Conservation (phyloP, 2,113 vertebrate genomes). For the Phrynosoma blainvillii region DNA sequence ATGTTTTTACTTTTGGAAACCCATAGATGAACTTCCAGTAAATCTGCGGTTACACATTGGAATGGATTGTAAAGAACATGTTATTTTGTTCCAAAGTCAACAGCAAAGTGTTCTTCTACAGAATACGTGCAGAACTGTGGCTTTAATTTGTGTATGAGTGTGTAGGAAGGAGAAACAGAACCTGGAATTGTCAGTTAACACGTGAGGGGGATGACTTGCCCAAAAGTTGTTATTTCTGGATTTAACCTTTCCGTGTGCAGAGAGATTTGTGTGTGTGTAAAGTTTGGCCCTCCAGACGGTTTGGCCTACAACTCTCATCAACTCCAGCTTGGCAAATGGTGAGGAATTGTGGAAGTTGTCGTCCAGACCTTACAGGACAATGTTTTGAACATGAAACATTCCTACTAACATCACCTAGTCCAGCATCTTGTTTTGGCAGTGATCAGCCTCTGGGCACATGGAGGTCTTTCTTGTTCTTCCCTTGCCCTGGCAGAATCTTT, state of each 20-base stretch:
- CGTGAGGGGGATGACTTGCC: neutral
- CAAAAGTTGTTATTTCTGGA: neutral
- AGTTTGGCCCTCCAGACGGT: neutral
- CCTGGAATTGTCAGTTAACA: neutral
- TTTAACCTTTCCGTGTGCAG: neutral
- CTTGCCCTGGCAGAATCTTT: neutral
- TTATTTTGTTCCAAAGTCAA: constrained; percentile 9
- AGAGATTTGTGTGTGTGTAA: neutral
- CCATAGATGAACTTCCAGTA: constrained; percentile 32
- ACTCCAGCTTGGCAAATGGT: neutral
- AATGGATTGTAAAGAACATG: constrained; percentile 21
- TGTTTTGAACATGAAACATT: neutral
- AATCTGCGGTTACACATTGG: constrained; percentile 27
- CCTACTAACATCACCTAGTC: neutral
- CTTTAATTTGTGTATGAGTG: constrained; percentile 28
- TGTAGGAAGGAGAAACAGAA: constrained; percentile 19
- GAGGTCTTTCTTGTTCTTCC: neutral
- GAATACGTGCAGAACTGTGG: neutral
- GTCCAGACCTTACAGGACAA: neutral
- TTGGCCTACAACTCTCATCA: neutral
- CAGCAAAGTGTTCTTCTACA: constrained; percentile 17
- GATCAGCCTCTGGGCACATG: neutral
- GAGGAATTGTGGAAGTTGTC: neutral
- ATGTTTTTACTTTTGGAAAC: constrained; percentile 33
- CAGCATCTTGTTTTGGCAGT: neutral